Conservation (phyloP, 2,888 invertebrate genomes). For the Machimus rusticus region DNA sequence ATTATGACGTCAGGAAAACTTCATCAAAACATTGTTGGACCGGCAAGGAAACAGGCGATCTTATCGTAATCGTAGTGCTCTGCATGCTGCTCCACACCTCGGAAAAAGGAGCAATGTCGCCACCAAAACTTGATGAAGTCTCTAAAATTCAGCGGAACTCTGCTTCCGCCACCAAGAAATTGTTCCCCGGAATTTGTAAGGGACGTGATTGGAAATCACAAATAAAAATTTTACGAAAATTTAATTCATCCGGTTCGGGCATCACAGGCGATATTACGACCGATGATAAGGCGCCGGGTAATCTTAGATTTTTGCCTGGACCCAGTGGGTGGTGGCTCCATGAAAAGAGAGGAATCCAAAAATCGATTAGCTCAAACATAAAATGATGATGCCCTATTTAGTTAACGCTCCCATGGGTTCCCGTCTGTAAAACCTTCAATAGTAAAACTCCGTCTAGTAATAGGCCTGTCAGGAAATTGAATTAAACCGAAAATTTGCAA, state of each 20-base stretch:
- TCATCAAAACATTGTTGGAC: slow-evolving; percentile 42
- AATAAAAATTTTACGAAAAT: slow-evolving; percentile 39
- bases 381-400: slow-evolving; percentile 27
- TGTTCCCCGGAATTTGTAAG: slow-evolving; percentile 40
- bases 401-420: not conserved
- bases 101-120: not conserved
- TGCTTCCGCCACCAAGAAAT: slow-evolving; percentile 29
- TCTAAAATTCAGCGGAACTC: not conserved
- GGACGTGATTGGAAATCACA: slow-evolving; percentile 47
- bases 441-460: not conserved
- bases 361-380: slow-evolving; percentile 24
- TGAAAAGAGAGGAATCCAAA: not conserved
- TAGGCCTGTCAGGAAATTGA: not conserved
- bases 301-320: not conserved
- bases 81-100: slow-evolving; percentile 17
- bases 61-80: slow-evolving; percentile 44
- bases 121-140: not conserved
- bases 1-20: slow-evolving; percentile 17
- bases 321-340: not conserved
- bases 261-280: not conserved
- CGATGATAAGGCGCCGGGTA: slow-evolving; percentile 29
- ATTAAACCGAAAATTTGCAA: not conserved
- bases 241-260: slow-evolving; percentile 18
- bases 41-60: slow-evolving; percentile 37
- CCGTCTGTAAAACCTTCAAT: not conserved